These are phyloP conservation scores for Meriones unguiculatus DNA, from an alignment of 2,113 vertebrate species.

Conservation along the genomic window DNA sequence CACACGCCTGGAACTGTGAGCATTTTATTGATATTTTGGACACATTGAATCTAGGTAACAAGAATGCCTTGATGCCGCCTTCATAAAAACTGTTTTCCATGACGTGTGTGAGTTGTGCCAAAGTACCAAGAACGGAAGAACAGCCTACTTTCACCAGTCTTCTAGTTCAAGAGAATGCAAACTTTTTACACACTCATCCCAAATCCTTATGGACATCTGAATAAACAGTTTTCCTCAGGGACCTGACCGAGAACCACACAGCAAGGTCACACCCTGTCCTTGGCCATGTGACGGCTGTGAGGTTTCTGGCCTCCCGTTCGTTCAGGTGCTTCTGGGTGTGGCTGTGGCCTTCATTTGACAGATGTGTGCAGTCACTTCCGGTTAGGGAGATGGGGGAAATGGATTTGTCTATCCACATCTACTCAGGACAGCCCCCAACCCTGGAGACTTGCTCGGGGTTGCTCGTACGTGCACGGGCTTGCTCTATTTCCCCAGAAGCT, in stretches of 20 bases:
- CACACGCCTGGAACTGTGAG: neutral
- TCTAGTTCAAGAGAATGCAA: neutral
- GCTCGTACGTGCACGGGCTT: neutral
- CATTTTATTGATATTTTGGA: neutral
- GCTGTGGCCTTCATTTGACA: neutral
- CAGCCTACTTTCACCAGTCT: neutral
- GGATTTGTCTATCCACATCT: neutral
- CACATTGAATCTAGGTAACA: neutral
- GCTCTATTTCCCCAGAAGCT: neutral
- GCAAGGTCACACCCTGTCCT: neutral
- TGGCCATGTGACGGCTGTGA: neutral
- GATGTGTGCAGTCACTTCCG: neutral
- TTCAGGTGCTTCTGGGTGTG: neutral
- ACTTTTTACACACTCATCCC: neutral
- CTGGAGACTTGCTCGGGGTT: neutral
- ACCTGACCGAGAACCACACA: neutral
- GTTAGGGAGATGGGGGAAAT: neutral
- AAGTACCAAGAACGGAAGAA: neutral
- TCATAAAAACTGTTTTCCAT: slow-evolving; percentile 3
- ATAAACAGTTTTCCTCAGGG: neutral
- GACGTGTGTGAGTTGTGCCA: neutral
- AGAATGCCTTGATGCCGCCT: neutral
- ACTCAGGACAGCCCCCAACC: neutral
- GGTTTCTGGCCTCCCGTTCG: neutral
- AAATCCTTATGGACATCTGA: neutral